Evolutionary conservation across 2,797 vertebrate species (phyloP).

Genomic region (Enteromius argenteus): DNA sequence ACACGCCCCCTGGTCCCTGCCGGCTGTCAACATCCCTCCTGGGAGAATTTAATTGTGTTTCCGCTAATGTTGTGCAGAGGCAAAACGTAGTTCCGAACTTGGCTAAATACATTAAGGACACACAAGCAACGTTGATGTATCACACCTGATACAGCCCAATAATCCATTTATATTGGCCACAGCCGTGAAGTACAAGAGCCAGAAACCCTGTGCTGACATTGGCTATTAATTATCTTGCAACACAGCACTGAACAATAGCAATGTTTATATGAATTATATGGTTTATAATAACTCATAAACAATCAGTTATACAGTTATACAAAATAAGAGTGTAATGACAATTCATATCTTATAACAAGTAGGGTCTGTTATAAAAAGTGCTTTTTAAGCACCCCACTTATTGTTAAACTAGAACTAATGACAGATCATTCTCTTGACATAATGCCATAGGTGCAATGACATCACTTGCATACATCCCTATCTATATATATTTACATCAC

Average conservation of each 20-base stretch:
- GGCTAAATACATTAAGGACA: slow-evolving; percentile 47
- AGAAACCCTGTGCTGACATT: slow-evolving; percentile 36
- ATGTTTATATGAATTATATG: not conserved
- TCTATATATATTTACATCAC: too few relatives aligned
- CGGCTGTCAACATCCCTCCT: slow-evolving; percentile 61
- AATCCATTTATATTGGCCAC: slow-evolving; percentile 49
- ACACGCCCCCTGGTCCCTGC: slow-evolving; percentile 51
- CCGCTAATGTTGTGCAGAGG: slow-evolving; percentile 32
- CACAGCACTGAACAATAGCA: slow-evolving; percentile 8
- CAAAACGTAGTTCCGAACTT: slow-evolving; percentile 37
- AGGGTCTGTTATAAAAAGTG: not conserved
- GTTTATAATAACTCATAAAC: not conserved
- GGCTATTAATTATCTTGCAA: slow-evolving; percentile 35
- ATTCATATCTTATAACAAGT: not conserved
- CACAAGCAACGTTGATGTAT: slow-evolving; percentile 45
- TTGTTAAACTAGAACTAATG: not conserved
- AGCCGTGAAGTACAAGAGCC: slow-evolving; percentile 48
- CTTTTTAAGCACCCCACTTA: not conserved
- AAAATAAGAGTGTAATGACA: not conserved
- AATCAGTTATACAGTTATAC: not conserved
- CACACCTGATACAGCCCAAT: slow-evolving; percentile 66
- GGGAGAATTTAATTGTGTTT: slow-evolving; percentile 57
- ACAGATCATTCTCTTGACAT: not conserved
- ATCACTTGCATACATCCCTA: not conserved
- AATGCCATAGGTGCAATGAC: not conserved